Conservation (phyloP, 2,113 vertebrate species). For the Cyanocitta stelleri region DNA sequence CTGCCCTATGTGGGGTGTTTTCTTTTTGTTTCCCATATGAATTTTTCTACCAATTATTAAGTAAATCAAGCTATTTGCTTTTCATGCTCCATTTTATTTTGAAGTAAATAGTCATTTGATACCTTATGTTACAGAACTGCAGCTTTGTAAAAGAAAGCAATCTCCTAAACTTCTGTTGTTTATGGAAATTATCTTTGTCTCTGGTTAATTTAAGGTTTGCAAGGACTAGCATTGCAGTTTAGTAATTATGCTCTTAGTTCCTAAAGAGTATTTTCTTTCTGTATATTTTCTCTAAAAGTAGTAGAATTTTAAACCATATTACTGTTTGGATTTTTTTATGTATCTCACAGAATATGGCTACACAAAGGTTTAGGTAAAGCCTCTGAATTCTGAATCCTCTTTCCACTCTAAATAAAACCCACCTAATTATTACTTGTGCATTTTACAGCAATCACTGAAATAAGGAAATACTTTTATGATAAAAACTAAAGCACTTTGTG, state of each 20-base stretch:
- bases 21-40: background rate
- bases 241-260: background rate
- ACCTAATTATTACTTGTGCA: background rate
- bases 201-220: background rate
- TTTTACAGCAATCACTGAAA: background rate
- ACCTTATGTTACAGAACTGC: background rate
- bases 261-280: background rate
- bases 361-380: background rate
- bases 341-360: background rate
- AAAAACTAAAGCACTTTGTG: background rate
- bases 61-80: background rate
- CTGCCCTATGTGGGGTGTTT: background rate
- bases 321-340: background rate
- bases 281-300: background rate
- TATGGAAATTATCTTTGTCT: background rate
- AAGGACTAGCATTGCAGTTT: background rate
- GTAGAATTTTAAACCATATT: background rate
- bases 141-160: background rate
- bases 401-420: background rate
- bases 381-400: background rate
- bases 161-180: background rate
- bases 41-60: background rate
- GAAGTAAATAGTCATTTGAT: background rate
- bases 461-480: background rate
- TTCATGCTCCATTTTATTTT: background rate